Evolutionary conservation across 2,888 invertebrate genomes (phyloP).

Genomic region (Cantharis nigra): DNA sequence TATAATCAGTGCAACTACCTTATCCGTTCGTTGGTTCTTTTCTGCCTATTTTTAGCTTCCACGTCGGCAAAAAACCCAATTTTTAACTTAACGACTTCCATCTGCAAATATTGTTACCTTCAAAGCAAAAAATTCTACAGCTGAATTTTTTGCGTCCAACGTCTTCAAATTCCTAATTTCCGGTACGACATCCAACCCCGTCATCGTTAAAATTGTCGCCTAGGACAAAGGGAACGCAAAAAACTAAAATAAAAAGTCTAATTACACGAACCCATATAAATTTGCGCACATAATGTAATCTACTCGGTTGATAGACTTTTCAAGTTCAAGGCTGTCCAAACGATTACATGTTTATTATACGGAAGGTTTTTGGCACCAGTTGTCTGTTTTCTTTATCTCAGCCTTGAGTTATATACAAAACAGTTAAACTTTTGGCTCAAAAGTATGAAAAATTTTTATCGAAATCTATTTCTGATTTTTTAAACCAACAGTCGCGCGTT

Average conservation of each 20-base stretch:
- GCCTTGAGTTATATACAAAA: constrained; percentile 24
- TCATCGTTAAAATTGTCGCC: neutral
- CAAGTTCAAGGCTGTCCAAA: constrained; percentile 51
- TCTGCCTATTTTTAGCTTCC: neutral
- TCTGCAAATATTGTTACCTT: neutral
- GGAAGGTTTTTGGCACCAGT: constrained; percentile 34
- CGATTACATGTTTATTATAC: constrained; percentile 38
- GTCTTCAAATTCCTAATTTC: neutral
- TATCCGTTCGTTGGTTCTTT: neutral
- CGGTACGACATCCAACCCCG: neutral
- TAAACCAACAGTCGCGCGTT: neutral
- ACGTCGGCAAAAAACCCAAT: neutral
- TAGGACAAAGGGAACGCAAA: neutral
- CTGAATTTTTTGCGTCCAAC: neutral
- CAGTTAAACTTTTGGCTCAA: constrained; percentile 17
- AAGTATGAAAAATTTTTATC: neutral
- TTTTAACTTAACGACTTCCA: neutral
- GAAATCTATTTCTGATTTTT: neutral
- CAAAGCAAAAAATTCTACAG: neutral
- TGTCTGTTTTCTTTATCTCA: constrained; percentile 30
- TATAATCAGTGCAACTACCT: neutral
- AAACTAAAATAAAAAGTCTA: neutral
- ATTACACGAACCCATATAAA: neutral
- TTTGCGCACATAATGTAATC: constrained; percentile 20
- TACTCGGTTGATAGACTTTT: constrained; percentile 52